Base-by-base conservation (phyloP, 2,113 vertebrate species). In the Pungitius pungitius region DNA sequence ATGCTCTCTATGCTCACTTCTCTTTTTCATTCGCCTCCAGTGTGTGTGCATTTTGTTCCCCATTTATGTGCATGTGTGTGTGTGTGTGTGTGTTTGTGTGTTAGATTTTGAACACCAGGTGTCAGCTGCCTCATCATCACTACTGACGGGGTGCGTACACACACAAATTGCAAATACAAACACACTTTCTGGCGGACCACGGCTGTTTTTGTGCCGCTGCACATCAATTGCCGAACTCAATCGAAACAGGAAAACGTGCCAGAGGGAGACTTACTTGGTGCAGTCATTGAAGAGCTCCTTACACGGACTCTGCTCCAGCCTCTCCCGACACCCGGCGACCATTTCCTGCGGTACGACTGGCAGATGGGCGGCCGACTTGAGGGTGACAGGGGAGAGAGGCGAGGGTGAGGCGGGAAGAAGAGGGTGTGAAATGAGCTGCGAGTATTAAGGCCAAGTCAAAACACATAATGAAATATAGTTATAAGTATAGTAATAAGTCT, bases 201-300 rank as follows among this genome's bases (percentile, higher is more conserved):
- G 55, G 20, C 62, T 73, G 27, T 60, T 27, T 20, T 76, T 61
- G 52, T 67, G 37, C 73, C 43, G 13, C 55, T 51, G 45, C 61
- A 73, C 62, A 69, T 54, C 39, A 59, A 82, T 27, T 11, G 55
- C 57, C 17, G 66, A 66, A 72, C 6, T 14, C 40, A 0, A 59
- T 62, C 33, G 51, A 80, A 72, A 68, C 17, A 37, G 3, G 58
- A 57, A 26, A 54, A 18, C 3, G 14, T n/a, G 55, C 57, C 49
- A 17, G 45, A 52, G 4, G 11, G 40, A 63, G 69, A 80, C 95
- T 87, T 87, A 98, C 96, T 95, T 94, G 54, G 91, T 89, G 84
- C 96, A 97, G 61, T 95, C 95, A 75, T 94, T 90, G 75, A 97
- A 98, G 85, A 95, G 89, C 52, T 96, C 96, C 82, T 94, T 96